Percentiles rank a stretch among this genome's conserved stretches.
phyloP scores from a whole-genome alignment of 2,797 vertebrate genomes.

The Peromyscus attwateri region DNA sequence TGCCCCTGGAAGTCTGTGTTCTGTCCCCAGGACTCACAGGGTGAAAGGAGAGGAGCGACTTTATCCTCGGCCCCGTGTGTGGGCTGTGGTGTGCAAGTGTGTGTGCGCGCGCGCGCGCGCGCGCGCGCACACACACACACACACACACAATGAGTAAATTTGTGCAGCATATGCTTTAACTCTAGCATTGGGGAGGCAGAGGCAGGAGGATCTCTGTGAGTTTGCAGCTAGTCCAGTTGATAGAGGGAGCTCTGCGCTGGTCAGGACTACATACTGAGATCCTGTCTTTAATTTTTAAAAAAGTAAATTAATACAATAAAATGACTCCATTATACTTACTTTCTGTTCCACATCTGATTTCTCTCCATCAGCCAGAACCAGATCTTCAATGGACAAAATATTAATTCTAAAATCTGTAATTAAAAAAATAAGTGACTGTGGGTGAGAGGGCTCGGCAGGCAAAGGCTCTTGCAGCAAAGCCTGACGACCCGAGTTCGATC shows the following conservation, averaged over 20 bases:
- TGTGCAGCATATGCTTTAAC: neutral
- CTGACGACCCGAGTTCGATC: neutral
- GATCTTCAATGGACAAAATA: conserved; percentile 92
- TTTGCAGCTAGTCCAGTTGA: neutral
- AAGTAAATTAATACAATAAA: neutral
- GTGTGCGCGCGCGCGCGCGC: too few species aligned
- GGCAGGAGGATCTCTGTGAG: neutral
- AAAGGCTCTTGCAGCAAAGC: neutral
- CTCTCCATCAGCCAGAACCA: conserved; percentile 84
- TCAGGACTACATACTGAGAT: neutral
- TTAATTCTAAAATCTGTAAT: conserved; percentile 92
- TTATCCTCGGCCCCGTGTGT: neutral
- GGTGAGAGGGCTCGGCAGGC: neutral
- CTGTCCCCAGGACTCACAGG: neutral
- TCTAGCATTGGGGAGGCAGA: neutral
- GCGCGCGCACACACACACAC: too few species aligned
- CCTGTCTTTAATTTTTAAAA: neutral
- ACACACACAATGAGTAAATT: too few species aligned
- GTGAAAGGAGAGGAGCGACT: neutral
- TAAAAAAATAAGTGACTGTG: neutral
- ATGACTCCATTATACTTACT: conserved; percentile 74
- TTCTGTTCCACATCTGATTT: conserved; percentile 64
- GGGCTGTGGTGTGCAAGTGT: too few species aligned
- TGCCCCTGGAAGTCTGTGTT: too few species aligned
- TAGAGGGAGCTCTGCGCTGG: neutral